Conservation (phyloP, 2,797 vertebrate species). For the Manis javanica region DNA sequence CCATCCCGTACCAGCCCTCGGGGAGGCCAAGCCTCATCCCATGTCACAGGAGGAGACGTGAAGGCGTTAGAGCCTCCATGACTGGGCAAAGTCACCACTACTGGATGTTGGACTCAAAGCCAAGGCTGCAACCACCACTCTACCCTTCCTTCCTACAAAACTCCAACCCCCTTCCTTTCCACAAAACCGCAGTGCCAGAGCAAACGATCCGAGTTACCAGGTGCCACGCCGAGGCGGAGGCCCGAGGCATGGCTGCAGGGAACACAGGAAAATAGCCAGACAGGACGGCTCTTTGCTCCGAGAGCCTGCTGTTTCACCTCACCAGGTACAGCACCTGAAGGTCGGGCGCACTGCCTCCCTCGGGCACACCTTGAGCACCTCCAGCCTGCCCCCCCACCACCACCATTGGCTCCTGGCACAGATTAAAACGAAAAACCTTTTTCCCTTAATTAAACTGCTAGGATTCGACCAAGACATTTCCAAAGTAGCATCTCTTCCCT, state of each 20-base stretch:
- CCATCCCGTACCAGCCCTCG: fast-evolving
- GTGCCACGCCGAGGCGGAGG: fast-evolving
- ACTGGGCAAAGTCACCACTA: fast-evolving
- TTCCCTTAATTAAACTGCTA: background rate
- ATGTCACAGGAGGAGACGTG: background rate
- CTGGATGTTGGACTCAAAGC: no score
- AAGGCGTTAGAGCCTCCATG: fast-evolving
- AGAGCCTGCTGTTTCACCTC: no score
- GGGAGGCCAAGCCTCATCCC: fast-evolving
- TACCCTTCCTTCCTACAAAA: no score
- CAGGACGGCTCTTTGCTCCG: background rate
- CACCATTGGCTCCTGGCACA: background rate
- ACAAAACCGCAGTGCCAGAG: fast-evolving
- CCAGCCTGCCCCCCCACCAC: fast-evolving
- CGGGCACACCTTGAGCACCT: no score
- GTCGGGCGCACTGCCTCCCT: background rate
- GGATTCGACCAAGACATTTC: background rate
- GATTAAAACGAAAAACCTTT: background rate
- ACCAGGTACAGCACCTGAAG: no score
- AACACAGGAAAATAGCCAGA: fast-evolving
- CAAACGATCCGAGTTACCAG: background rate
- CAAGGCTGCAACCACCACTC: background rate
- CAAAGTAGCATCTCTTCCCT: background rate
- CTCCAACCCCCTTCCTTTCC: background rate
- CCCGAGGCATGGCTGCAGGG: fast-evolving